Conservation (phyloP, 2,888 invertebrate species). For the Drosophila pullipes region DNA sequence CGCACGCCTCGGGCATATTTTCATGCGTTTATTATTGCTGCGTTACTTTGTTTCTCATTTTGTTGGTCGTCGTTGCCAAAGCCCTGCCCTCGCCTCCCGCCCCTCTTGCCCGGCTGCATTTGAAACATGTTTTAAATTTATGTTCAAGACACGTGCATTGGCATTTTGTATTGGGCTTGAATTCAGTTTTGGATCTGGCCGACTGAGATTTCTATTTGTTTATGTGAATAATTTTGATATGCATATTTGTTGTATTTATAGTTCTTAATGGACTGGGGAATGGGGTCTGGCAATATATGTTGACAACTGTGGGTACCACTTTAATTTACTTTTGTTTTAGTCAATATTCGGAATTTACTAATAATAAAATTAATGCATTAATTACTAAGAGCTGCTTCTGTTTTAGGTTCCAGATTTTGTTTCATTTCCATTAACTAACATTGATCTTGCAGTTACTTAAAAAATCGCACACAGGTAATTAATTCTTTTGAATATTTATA, state of each 20-base stretch:
- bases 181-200: constrained; percentile 49
- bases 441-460: background rate
- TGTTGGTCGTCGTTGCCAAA: constrained; percentile 50
- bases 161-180: constrained; percentile 62
- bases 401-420: background rate
- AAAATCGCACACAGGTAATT: too few relatives aligned
- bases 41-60: constrained; percentile 24
- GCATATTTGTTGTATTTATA: constrained; percentile 71
- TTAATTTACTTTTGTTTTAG: background rate
- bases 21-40: constrained; percentile 78
- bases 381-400: too few relatives aligned
- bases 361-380: background rate
- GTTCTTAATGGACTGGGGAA: constrained; percentile 48
- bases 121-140: constrained; percentile 80
- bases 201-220: constrained; percentile 72
- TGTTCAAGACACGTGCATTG: constrained; percentile 78
- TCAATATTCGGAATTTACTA: background rate
- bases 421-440: background rate
- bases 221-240: constrained; percentile 68
- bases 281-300: background rate
- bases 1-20: constrained; percentile 79
- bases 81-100: background rate
- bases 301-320: background rate
- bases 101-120: constrained; percentile 57
- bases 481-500: background rate